Evolutionary conservation across 2,113 vertebrate genomes (phyloP), one percentile per base, ranked within the genome.

Genomic region (Vanacampus margaritifer): DNA sequence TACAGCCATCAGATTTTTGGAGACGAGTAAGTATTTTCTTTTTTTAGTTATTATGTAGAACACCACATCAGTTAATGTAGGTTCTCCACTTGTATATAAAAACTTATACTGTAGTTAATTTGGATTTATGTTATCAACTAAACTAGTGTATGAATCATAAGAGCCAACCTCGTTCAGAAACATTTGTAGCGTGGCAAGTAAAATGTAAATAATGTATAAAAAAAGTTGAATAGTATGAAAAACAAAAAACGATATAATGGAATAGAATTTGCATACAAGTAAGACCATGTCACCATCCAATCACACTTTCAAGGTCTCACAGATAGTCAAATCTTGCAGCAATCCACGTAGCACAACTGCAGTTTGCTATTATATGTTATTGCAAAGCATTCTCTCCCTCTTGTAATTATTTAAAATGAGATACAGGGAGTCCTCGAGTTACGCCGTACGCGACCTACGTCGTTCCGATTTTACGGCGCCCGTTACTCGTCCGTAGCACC

Each of bases 1-100:
- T 99, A 93, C 86, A 99, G 93, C 81, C 97, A 99, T 88, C 97
- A 98, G 50, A 86, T 95, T 5, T 98, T 94, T 91, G 97, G 96
- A 82, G 96, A 98, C n/a, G 96, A 99, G 97, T 98, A 92, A 94
- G 97, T 75, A 10, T 50, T 74, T 63, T 37, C 14, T 24, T 62
- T 24, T 62, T 60, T 7, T 51, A 10, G 2, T 65, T 3, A 17
- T 32, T 28, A 14, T 23, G 26, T 13, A 39, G 21, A 62, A 2
- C 23, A 62, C 36, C 19, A 2, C 6, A 32, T 32, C 26, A 23
- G 13, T 9, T 41, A 0, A 5, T 24, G 13, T 6, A 26, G 14
- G 5, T 19, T 24, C 9, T 46, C 24, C 3, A 17, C 13, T 28
- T 56, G 24, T 12, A 56, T 56, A 56, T 24, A 7, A 16, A 28